Evolutionary conservation across 2,113 vertebrate genomes (phyloP).

Genomic region (Speoplatyrhinus poulsoni): DNA sequence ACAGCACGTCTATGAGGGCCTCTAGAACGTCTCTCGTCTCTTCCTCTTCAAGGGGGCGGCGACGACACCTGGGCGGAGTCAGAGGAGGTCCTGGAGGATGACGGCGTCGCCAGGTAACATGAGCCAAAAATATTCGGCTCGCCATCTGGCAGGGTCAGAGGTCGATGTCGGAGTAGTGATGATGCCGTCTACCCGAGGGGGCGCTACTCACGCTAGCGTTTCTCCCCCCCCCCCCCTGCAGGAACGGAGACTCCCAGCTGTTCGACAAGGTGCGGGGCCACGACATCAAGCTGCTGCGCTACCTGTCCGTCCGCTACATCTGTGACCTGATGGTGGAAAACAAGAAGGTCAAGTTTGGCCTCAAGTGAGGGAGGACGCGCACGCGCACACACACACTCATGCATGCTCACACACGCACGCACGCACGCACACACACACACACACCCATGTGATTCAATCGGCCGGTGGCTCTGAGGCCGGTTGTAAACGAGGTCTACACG

Average conservation of each 20-base stretch:
- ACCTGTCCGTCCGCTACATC: constrained; percentile 94
- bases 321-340: constrained; percentile 99
- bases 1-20: neutral
- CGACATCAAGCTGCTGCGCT: constrained; percentile 94
- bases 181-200: neutral
- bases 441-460: too few species aligned
- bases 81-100: constrained; percentile 90
- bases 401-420: constrained; percentile 15
- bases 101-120: constrained; percentile 82
- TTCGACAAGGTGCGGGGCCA: constrained; percentile 97
- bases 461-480: too few species aligned
- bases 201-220: neutral
- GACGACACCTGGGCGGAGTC: constrained; percentile 88
- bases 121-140: too few species aligned
- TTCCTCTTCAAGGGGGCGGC: constrained; percentile 78
- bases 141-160: too few species aligned
- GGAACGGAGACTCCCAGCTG: constrained; percentile 93
- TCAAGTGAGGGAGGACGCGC: constrained; percentile 85
- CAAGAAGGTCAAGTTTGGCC: constrained; percentile 99
- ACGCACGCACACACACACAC: neutral
- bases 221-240: constrained; percentile 41
- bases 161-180: too few species aligned
- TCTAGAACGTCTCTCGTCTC: neutral
- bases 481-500: too few species aligned
- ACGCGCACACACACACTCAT: neutral